Percentiles rank a stretch among this genome's conserved stretches.
phyloP scores from a whole-genome alignment of 2,888 invertebrate genomes.

The Amiota mariae region DNA sequence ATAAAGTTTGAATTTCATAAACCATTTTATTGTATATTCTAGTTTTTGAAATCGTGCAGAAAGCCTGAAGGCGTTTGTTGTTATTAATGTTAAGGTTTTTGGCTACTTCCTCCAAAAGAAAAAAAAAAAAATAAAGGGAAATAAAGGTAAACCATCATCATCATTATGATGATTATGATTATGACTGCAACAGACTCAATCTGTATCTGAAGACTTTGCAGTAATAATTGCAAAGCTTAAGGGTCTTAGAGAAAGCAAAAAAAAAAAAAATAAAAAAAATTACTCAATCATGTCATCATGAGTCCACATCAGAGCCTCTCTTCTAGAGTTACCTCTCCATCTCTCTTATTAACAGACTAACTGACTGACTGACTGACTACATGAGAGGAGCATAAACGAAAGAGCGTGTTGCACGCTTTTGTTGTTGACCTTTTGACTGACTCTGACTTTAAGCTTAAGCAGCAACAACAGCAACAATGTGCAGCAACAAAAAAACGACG shows the following conservation, averaged over 20 bases:
- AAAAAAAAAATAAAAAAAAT: too few relatives aligned
- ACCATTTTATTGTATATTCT: background rate
- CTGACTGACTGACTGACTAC: background rate
- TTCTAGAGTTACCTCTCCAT: background rate
- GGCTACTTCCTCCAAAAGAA: background rate
- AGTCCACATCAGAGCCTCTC: background rate
- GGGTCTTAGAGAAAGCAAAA: background rate
- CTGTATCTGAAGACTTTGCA: slow-evolving; percentile 28
- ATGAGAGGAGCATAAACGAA: background rate
- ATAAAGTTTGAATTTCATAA: too few relatives aligned
- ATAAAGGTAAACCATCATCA: slow-evolving; percentile 36
- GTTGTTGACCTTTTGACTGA: slow-evolving; percentile 27
- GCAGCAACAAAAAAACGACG: background rate
- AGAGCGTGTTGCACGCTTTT: slow-evolving; percentile 26
- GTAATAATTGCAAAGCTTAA: slow-evolving; percentile 30
- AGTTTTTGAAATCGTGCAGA: background rate
- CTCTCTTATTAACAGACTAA: background rate
- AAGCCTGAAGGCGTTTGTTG: slow-evolving; percentile 10
- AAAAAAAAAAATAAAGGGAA: slow-evolving; percentile 8
- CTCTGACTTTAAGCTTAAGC: background rate
- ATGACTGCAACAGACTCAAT: slow-evolving; percentile 27
- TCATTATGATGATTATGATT: background rate
- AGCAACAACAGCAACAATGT: background rate
- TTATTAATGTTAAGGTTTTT: slow-evolving; percentile 33
- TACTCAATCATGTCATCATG: slow-evolving; percentile 9